Evolutionary conservation across 23 tunicate genomes (phyloP).

Genomic region (Styela plicata): DNA sequence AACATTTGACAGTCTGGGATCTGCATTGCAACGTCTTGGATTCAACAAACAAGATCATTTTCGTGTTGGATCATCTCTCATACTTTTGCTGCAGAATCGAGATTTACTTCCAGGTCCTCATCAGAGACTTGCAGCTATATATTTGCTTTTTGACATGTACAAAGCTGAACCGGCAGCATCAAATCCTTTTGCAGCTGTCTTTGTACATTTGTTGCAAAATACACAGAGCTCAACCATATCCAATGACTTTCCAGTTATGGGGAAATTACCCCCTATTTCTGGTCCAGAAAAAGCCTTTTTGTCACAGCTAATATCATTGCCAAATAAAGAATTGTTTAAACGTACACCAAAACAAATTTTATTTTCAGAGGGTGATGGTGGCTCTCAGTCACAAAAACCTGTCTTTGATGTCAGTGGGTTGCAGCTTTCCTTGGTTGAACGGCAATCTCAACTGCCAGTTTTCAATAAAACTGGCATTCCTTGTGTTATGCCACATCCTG

Average conservation of each 20-base stretch:
- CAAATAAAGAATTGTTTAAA: slow-evolving; percentile 69
- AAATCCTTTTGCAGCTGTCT: slow-evolving; percentile 89
- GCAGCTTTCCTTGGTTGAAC: slow-evolving; percentile 78
- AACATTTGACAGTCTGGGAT: slow-evolving; percentile 54
- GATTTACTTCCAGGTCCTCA: slow-evolving; percentile 80
- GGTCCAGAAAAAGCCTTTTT: slow-evolving; percentile 65
- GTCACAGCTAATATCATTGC: slow-evolving; percentile 65
- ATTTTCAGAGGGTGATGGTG: slow-evolving; percentile 4
- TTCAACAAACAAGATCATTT: slow-evolving; percentile 91
- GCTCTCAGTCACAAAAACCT: slow-evolving; percentile 12
- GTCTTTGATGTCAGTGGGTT: slow-evolving; percentile 77
- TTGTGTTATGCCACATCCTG: slow-evolving; percentile 65
- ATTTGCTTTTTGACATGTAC: slow-evolving; percentile 84
- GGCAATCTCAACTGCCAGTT: slow-evolving; percentile 81
- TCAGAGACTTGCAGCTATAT: slow-evolving; percentile 82
- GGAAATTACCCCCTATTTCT: slow-evolving; percentile 55
- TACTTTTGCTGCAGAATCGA: slow-evolving; percentile 69
- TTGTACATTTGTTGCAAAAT: slow-evolving; percentile 68
- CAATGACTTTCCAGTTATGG: slow-evolving; percentile 29
- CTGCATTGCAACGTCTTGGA: slow-evolving; percentile 79
- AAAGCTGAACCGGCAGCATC: slow-evolving; percentile 64
- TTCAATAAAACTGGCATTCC: slow-evolving; percentile 61
- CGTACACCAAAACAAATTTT: slow-evolving; percentile 65
- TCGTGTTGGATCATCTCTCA: slow-evolving; percentile 73
- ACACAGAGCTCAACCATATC: neutral